Base-by-base conservation (phyloP, 2,888 invertebrate genomes). In the Drosophila koepferae region DNA sequence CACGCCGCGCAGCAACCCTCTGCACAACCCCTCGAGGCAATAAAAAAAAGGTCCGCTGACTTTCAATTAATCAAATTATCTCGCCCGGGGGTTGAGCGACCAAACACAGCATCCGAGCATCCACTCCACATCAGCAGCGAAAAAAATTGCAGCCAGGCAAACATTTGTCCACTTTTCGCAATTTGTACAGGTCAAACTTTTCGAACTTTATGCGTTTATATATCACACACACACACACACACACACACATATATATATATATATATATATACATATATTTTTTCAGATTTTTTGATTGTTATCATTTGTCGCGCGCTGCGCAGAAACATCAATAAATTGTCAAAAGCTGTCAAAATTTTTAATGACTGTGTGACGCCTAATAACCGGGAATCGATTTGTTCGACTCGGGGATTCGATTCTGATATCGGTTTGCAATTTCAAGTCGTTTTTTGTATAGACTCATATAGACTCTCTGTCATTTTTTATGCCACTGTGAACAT, bases 21-120 rank as follows among this genome's bases (percentile, higher is more conserved):
- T 20, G 20, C 82, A 63, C 80, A 62, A 80, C 51, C 74, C 62
- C 75, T 51, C 16, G 40, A 16, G 8, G 18, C 48, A 38, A 48
- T 18, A 58, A 74, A 88, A 85, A 89, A 89, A 85, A 77, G 78
- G 86, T 75, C 83, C 68, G 48, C 75, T 90, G 86, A 86, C 89
- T 86, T 86, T 84, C 86, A 90, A 86, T 86, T 86, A 86, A 86
- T 86, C 89, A 86, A 86, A 86, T 86, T 86, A 86, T 90, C 84
- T 84, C 83, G 66, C 74, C 65, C 63, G 40, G 43, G 74, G 65
- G 63, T 58, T 63, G 77, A 23, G 77, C 20, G 43, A 48, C 14
- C 54, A 10, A 23, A 28, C 51, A 34, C 55, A 48, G 53, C 54
- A 23, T 60, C 48, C 71, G 74, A 72, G 10, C 34, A 34, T 81